phyloP scores from a whole-genome alignment of 2,797 vertebrate species.

The Furcifer pardalis region DNA sequence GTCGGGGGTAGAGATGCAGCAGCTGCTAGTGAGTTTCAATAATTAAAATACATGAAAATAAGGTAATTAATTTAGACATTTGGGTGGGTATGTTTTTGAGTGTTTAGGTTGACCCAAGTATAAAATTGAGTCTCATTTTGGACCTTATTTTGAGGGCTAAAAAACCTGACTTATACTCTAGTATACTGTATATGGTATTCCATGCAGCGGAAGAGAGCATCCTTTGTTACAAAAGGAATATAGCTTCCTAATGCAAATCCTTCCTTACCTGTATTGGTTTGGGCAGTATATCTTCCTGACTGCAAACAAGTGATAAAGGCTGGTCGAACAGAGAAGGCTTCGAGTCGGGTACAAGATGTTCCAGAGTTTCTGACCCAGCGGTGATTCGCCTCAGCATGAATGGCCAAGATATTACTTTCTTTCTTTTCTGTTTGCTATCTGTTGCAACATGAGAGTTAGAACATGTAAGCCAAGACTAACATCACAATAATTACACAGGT shows the following conservation, averaged over 20 bases:
- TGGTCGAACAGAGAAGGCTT: conserved; percentile 86
- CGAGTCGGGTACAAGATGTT: conserved; percentile 62
- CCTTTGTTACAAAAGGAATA: background rate
- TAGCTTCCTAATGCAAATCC: fast-evolving
- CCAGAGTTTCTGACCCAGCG: conserved; percentile 65
- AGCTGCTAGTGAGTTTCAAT: too few species aligned
- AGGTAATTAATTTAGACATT: too few species aligned
- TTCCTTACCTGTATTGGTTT: conserved; percentile 84
- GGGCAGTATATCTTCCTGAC: conserved; percentile 80
- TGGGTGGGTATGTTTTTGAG: too few species aligned
- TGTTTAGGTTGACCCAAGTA: too few species aligned
- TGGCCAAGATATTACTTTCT: conserved; percentile 80
- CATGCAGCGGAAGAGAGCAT: background rate
- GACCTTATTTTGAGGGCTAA: too few species aligned
- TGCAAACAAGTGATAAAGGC: conserved; percentile 81
- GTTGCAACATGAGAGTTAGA: conserved; percentile 36
- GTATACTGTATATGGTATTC: too few species aligned
- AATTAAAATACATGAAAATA: too few species aligned
- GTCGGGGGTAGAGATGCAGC: too few species aligned
- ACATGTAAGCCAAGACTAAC: background rate
- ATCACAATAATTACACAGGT: background rate
- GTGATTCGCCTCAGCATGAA: conserved; percentile 78
- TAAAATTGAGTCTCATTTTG: too few species aligned
- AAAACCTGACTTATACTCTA: too few species aligned
- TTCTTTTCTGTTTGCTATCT: conserved; percentile 83